Conservation (phyloP, 2,113 vertebrate genomes). For the Malurus alboscapulatus region DNA sequence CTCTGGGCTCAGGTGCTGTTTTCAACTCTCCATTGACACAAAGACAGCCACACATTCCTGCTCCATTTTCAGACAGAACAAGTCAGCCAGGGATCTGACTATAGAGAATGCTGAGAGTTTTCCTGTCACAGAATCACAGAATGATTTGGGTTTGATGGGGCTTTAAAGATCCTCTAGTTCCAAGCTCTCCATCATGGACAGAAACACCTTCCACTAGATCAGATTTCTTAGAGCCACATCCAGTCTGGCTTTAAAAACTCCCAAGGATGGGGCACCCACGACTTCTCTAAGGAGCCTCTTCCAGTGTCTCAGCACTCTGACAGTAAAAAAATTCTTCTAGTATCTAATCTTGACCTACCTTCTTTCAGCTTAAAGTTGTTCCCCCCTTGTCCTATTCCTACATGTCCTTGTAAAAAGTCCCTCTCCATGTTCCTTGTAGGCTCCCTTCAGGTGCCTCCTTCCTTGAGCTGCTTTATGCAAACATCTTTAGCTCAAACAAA, state of each 20-base stretch:
- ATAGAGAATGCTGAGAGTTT: not conserved
- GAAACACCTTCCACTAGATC: not conserved
- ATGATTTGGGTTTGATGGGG: not conserved
- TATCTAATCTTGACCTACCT: not conserved
- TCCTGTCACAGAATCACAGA: not conserved
- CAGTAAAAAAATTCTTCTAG: not conserved
- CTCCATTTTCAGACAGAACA: not conserved
- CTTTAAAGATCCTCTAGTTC: not conserved
- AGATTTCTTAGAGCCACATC: not conserved
- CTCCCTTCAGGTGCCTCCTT: not conserved
- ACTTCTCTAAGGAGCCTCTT: not conserved
- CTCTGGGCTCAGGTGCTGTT: not conserved
- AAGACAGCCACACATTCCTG: not conserved
- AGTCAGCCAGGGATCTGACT: not conserved
- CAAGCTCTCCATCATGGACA: accelerated
- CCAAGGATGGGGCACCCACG: not conserved
- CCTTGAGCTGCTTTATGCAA: not conserved
- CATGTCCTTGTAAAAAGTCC: not conserved
- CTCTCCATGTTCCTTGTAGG: not conserved
- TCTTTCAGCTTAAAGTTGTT: not conserved
- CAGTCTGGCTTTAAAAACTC: not conserved
- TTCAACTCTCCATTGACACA: not conserved
- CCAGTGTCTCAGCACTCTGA: not conserved
- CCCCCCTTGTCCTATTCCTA: not conserved
- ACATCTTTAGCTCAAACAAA: not conserved